Conservation (phyloP, 1,140 invertebrate species). For the Drosophila sturtevanti region DNA sequence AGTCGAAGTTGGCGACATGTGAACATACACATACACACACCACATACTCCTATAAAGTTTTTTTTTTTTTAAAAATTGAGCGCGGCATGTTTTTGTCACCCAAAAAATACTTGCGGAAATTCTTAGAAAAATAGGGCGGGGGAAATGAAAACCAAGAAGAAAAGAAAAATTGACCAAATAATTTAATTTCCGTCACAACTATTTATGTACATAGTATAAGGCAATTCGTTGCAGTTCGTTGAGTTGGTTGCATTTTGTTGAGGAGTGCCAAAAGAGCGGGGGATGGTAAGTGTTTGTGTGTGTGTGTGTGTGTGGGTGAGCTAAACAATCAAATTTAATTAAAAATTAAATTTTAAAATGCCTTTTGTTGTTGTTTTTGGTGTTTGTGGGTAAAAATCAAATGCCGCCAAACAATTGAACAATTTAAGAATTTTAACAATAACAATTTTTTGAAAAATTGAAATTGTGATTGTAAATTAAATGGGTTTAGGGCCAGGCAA, state of each 20-base stretch:
- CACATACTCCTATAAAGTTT: not conserved
- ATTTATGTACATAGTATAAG: slow-evolving; percentile 29
- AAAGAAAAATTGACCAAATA: slow-evolving; percentile 62
- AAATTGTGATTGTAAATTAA: slow-evolving; percentile 65
- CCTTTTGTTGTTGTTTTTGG: slow-evolving; percentile 32
- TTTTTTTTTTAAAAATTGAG: slow-evolving; percentile 75
- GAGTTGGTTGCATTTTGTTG: slow-evolving; percentile 9
- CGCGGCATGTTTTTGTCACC: slow-evolving; percentile 75
- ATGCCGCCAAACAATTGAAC: slow-evolving; percentile 58
- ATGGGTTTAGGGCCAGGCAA: slow-evolving; percentile 48
- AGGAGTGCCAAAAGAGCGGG: not conserved
- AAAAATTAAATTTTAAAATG: slow-evolving; percentile 61
- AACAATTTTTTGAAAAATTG: slow-evolving; percentile 2
- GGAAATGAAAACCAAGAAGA: slow-evolving; percentile 32
- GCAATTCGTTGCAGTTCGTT: slow-evolving; percentile 72
- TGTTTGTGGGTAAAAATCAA: slow-evolving; percentile 43
- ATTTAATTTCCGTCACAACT: slow-evolving; percentile 41
- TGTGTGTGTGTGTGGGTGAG: slow-evolving; percentile 21
- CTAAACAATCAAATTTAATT: slow-evolving; percentile 44
- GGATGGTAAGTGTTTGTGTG: slow-evolving; percentile 45
- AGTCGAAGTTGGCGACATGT: slow-evolving; percentile 52
- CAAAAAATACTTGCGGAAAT: slow-evolving; percentile 52
- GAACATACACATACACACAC: slow-evolving; percentile 33
- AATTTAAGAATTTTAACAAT: slow-evolving; percentile 29
- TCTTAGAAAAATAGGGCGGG: slow-evolving; percentile 43